A percentile compares a stretch with the other conserved stretches of the same genome.
These are phyloP conservation scores for Pedionomus torquatus DNA, from an alignment of 2,113 vertebrate genomes.

Conservation along the genomic window DNA sequence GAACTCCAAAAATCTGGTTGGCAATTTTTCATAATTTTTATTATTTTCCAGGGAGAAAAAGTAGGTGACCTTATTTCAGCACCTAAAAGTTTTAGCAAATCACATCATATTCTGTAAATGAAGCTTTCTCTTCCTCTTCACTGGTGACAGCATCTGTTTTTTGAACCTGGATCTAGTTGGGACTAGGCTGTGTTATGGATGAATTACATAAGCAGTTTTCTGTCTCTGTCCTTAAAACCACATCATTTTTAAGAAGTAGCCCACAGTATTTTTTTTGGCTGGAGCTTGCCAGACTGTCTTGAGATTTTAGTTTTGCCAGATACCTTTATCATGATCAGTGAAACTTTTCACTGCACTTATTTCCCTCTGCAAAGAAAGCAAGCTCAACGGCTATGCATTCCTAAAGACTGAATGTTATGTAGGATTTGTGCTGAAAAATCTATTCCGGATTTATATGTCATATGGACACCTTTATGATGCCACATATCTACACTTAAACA, in stretches of 20 bases:
- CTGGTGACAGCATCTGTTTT: not conserved
- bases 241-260: not conserved
- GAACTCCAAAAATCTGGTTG: not conserved
- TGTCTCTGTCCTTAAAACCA: not conserved
- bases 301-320: not conserved
- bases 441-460: not conserved
- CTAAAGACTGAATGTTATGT: not conserved
- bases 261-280: not conserved
- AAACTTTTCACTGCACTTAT: not conserved
- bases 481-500: not conserved
- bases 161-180: not conserved
- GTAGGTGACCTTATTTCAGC: slow-evolving; percentile 12
- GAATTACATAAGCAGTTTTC: not conserved
- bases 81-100: not conserved
- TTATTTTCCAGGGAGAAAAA: not conserved
- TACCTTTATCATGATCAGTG: not conserved
- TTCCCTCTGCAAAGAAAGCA: not conserved
- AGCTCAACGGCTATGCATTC: not conserved
- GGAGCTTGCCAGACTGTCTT: not conserved
- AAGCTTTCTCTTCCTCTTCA: not conserved
- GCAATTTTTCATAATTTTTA: not conserved
- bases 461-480: not conserved
- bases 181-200: not conserved
- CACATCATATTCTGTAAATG: not conserved
- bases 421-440: not conserved